These are phyloP conservation scores for Ceratothoa steindachneri DNA, from an alignment of 2,888 invertebrate genomes.

Conservation along the genomic window DNA sequence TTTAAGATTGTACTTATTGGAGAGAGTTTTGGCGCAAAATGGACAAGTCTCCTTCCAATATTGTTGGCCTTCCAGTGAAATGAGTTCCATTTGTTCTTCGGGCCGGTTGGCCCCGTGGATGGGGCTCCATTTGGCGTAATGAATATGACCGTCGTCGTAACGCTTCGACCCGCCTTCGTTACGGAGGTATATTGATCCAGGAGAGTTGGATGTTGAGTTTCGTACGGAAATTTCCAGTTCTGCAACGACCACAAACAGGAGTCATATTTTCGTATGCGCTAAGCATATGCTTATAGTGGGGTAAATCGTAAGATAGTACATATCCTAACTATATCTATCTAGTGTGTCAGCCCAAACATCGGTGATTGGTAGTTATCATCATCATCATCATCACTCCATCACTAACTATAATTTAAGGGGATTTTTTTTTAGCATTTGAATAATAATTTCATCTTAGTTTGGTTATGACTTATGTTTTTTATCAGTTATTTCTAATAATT, in stretches of 20 bases:
- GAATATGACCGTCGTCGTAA: not conserved
- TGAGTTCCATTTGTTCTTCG: not conserved
- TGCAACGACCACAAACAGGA: constrained; percentile 6
- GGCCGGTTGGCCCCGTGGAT: not conserved
- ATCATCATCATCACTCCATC: too few relatives aligned
- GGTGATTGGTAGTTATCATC: too few relatives aligned
- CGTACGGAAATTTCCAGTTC: not conserved
- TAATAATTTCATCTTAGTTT: too few relatives aligned
- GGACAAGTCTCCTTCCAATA: constrained; percentile 59
- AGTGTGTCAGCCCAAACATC: too few relatives aligned
- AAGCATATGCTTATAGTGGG: not conserved
- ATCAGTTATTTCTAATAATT: too few relatives aligned
- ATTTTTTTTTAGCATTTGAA: too few relatives aligned
- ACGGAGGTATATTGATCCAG: not conserved
- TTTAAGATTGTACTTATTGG: constrained; percentile 89
- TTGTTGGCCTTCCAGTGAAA: not conserved
- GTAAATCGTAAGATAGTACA: too few relatives aligned
- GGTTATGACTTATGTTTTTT: too few relatives aligned
- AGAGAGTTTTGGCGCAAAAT: constrained; percentile 88
- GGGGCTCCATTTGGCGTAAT: not conserved
- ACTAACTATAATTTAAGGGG: too few relatives aligned
- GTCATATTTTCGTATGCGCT: not conserved
- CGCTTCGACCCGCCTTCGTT: not conserved
- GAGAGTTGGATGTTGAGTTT: not conserved
- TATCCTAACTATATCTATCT: too few relatives aligned